Evolutionary conservation across 2,888 invertebrate species (phyloP).

Genomic region (Drosophila affinis): DNA sequence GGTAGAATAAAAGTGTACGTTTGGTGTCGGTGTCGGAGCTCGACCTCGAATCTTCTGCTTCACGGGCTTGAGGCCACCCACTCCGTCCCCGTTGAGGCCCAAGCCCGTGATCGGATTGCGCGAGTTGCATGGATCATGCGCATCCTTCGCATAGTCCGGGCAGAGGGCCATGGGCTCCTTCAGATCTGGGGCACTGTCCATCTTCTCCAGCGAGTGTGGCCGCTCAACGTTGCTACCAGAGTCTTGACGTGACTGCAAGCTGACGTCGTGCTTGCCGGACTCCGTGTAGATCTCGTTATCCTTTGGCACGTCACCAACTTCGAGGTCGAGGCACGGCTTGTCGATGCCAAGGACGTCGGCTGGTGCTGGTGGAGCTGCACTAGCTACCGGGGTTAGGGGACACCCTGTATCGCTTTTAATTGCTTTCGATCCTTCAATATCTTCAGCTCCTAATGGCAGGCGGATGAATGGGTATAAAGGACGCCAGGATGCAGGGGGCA

Average conservation of each 20-base stretch:
- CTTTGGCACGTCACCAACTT: conserved; percentile 23
- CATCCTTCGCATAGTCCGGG: conserved; percentile 15
- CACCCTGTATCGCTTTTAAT: conserved; percentile 35
- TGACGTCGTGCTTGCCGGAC: conserved; percentile 49
- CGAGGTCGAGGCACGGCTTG: conserved; percentile 38
- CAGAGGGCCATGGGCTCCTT: conserved; percentile 25
- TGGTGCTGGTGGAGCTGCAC: neutral
- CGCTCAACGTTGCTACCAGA: conserved; percentile 51
- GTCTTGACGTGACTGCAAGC: conserved; percentile 48
- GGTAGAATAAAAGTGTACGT: neutral
- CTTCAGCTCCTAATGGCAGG: conserved; percentile 14
- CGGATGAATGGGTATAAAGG: conserved; percentile 1
- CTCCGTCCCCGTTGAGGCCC: conserved; percentile 54
- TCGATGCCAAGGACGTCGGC: conserved; percentile 39
- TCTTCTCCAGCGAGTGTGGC: conserved; percentile 53
- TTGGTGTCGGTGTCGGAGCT: neutral
- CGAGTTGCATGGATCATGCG: conserved; percentile 20
- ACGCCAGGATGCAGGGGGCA: neutral
- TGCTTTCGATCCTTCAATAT: neutral
- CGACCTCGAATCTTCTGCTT: conserved; percentile 51
- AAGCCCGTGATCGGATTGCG: conserved; percentile 61
- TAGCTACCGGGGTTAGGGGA: conserved; percentile 12
- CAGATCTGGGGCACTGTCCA: neutral
- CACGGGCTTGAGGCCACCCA: conserved; percentile 46
- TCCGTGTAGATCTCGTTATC: conserved; percentile 32